Evolutionary conservation across 2,797 vertebrate species (phyloP), one percentile per base, ranked within the genome.

Genomic region (Micropoecilia bifurca): DNA sequence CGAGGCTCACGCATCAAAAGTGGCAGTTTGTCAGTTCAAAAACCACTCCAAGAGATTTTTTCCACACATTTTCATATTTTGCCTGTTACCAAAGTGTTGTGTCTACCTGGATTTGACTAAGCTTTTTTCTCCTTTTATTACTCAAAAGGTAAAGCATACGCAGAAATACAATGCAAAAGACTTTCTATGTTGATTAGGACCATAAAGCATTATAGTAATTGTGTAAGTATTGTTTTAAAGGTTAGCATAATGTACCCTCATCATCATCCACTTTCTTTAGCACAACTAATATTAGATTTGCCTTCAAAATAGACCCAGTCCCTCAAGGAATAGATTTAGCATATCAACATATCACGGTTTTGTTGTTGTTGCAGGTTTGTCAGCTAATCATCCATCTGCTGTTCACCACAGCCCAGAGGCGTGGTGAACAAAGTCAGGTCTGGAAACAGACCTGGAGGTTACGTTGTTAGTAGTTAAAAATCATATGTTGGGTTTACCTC

Each of bases 21-120:
- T 90, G 86, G 86, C 90, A 88, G 81, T 87, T 90, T 84, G 81
- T 92, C 91, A 88, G 55, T 48, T 83, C 77, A 76, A 63, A 78
- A 59, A 43, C 46, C 48, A 61, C 76, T 89, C 78, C 74, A 72
- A 81, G 71, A 10, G 18, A 84, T 75, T 63, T 53, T 53, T 79
- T 16, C 59, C 41, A 83, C 75, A 71, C 72, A 61, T 82, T 81
- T 33, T 55, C 73, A 83, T 79, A 80, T 48, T 41, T 78, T 48
- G 71, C 28, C 50, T 85, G 59, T 76, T 85, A 71, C 53, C 30
- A 20, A 57, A 13, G 8, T 59, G 74, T 36, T 71, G 25, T 61
- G 43, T 83, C 45, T 69, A 66, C 79, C 59, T 75, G 53, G 66
- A 3, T 77, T 68, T 76, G 47, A 41, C 3, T 3, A 36, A 63